phyloP scores from a whole-genome alignment of 2,888 invertebrate species.

The Notocelia uddmanniana region DNA sequence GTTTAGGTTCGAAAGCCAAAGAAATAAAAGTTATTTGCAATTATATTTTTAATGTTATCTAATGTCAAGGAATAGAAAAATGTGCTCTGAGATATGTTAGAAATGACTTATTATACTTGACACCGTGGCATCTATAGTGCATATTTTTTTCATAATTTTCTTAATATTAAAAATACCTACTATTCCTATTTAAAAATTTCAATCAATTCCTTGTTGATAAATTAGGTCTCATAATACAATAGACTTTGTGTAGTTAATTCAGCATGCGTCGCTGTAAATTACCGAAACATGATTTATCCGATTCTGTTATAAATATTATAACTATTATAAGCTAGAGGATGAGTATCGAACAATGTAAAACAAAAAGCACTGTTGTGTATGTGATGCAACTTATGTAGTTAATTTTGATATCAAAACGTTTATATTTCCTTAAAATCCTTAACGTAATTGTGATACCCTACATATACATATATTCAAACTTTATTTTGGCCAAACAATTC shows the following conservation, averaged over 20 bases:
- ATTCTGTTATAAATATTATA: no score
- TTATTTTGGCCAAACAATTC: conserved; percentile 16
- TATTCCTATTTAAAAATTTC: conserved; percentile 54
- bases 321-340: not conserved
- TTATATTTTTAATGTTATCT: conserved; percentile 5
- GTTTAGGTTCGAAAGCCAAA: not conserved
- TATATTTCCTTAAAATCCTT: not conserved
- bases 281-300: not conserved
- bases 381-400: no score
- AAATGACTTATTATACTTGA: conserved; percentile 32
- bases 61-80: conserved; percentile 26
- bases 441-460: conserved; percentile 2
- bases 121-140: conserved; percentile 24
- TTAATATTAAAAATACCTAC: conserved; percentile 44
- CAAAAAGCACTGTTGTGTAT: conserved; percentile 1
- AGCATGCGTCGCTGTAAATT: not conserved
- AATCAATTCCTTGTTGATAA: conserved; percentile 75
- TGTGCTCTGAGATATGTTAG: conserved; percentile 38
- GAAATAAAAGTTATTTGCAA: not conserved
- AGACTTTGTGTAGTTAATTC: conserved; percentile 47
- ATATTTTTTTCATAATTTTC: conserved; percentile 6
- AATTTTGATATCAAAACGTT: conserved; percentile 1
- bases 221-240: conserved; percentile 23
- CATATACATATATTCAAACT: conserved; percentile 34
- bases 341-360: not conserved